Base-by-base conservation (phyloP, 2,888 invertebrate species). In the Rhyacophila evoluta region DNA sequence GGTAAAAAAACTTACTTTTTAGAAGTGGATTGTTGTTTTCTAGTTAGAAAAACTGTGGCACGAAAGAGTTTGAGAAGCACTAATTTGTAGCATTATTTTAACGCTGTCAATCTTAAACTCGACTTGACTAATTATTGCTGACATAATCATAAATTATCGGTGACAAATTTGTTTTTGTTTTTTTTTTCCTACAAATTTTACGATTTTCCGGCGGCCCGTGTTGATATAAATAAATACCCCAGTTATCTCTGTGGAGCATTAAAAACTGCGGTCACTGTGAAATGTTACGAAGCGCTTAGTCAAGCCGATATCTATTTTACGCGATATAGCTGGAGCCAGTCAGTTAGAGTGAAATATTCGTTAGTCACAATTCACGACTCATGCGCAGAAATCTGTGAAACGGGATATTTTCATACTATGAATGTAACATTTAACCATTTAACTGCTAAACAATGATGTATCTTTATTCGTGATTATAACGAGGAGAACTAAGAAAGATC, bases 281-380 rank as follows among this genome's bases (percentile, higher is more conserved):
- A 55, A 55, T 8, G 55, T 55, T 55, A 55, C 55, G 55, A 55
- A 55, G 55, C 55, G 55, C 55, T 55, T 55, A 55, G 55, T 55
- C 55, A 55, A 55, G 19, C 12, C 55, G 55, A 55, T 55, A 55
- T 19, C 8, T 55, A 55, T 55, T 19, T 55, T 55, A 8, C 6
- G 39, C 15, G n/a, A 39, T 12, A 39, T 39, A 12, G 10, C 55
- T 55, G 19, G 19, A 19, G 55, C 19, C 55, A 55, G 55, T 25
- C 55, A 55, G 19, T 19, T 10, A n/a, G 8, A 55, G 15, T 10
- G 55, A 55, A 55, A 55, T 19, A 25, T 12, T 19, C 10, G 8
- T 55, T 55, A 55, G 55, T 55, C 55, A 55, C 25, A 19, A 55
- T 55, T 55, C 55, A 55, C 12, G 12, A 19, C 8, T 55, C 25